Evolutionary conservation across 2,888 invertebrate species (phyloP), one percentile per base, ranked within the genome.

Genomic region (Drosophila paranaensis): DNA sequence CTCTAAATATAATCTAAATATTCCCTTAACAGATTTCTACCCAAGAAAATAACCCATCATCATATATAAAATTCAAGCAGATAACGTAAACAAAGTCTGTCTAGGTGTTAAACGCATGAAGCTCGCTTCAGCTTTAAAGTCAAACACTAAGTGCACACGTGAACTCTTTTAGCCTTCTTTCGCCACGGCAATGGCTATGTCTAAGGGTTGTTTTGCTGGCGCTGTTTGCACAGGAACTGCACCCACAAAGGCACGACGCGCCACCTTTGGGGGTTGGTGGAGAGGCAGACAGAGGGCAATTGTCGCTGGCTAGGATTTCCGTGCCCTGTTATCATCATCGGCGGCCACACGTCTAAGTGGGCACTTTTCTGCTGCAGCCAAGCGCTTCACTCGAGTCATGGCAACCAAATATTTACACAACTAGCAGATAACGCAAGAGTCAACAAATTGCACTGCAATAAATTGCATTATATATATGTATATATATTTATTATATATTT

Each of bases 111-210:
- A 11, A 16, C 8, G 11, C 35, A 30, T n/a, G n/a, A n/a, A n/a
- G 30, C 9, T 5, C 30, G 30, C 27, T 46, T 46, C 46, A 6
- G 3, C 20, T 69, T 72, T 60, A 64, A 70, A 79, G 74, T 85
- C 74, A 42, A 79, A 68, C 80, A 62, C 63, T 70, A 77, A 72
- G 79, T 84, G 84, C 85, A 71, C 82, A 71, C 82, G 80, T 80
- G 85, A 87, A 82, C 88, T 84, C 69, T 61, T 63, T 35, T 79
- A 66, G 74, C 74, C 70, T 43, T 16, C 54, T 63, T 33, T n/a
- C 6, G 16, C 54, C 43, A 27, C 46, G 14, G 50, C 20, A 30
- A 20, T 20, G 20, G 20, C 20, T 1, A 20, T 20, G 11, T 43
- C 55, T 77, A 88, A 81, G 84, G 84, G 85, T 86, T 86, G 84